A percentile compares a stretch with the other conserved stretches of the same genome.
Conservation (phyloP, 2,888 invertebrate species). For the Willowsia nigromaculata region DNA sequence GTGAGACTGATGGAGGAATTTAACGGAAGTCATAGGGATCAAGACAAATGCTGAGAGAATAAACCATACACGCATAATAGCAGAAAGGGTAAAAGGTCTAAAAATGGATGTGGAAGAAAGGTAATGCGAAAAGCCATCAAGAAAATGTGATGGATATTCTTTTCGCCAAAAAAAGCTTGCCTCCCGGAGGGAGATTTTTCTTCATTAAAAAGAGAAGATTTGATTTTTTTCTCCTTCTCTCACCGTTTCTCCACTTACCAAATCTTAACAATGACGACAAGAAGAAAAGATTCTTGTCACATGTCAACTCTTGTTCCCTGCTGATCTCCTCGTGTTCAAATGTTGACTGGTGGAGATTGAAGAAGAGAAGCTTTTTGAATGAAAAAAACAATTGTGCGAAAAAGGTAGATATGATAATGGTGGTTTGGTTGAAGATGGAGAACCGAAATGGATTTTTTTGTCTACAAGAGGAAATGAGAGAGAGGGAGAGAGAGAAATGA, state of each 20-base stretch:
- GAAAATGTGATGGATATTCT: background rate
- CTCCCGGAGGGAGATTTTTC: conserved; percentile 8
- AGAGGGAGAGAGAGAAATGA: background rate
- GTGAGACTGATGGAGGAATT: too few relatives aligned
- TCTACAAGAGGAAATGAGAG: background rate
- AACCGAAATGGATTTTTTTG: background rate
- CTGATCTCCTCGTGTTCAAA: background rate
- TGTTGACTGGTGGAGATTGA: background rate
- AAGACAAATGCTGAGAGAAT: too few relatives aligned
- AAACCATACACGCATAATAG: background rate
- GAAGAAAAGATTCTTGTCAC: conserved; percentile 16
- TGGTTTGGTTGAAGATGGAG: background rate
- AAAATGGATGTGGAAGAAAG: background rate
- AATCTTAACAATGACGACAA: background rate
- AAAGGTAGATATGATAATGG: background rate
- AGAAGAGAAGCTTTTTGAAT: too few relatives aligned
- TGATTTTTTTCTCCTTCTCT: background rate
- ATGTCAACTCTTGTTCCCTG: conserved; percentile 28
- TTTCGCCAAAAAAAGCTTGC: background rate
- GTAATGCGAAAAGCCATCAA: background rate
- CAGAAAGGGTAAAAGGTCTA: background rate
- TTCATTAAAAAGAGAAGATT: conserved; percentile 18
- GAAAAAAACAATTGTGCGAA: conserved; percentile 5
- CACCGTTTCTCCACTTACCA: background rate
- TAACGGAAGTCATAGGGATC: too few relatives aligned